Evolutionary conservation across 2,113 vertebrate genomes (phyloP), one percentile per base, ranked within the genome.

Genomic region (Amblyopsis rosae): DNA sequence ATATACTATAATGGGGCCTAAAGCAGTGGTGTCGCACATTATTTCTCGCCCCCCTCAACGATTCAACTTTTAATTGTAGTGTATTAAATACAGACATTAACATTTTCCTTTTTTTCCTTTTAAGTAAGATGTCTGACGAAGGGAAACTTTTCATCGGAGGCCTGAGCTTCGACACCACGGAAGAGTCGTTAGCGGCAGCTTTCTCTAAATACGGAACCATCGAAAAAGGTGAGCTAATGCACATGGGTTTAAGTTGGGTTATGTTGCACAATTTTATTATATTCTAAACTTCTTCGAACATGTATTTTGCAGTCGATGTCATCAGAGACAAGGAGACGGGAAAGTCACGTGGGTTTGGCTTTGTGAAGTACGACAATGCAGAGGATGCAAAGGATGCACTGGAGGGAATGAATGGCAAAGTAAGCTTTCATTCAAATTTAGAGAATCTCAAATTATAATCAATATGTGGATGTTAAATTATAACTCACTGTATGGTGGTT

Each of bases 341-440:
- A 65, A 91, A 92, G 26, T 99, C 98, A 4, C 92, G 98, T 61
- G 96, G 98, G 0, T 99, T 99, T 68, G 97, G 96, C 2, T 99
- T 99, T 48, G 97, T 99, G 50, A 99, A 98, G 9, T 99, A 96
- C 57, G 96, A 98, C 68, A 98, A 95, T 60, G 92, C 94, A 0
- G 98, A 99, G 0, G 98, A 99, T 7, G 97, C 98, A 0, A 99
- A 99, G 80, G 98, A 99, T 0, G 98, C 98, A 0, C 88, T 98
- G 93, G 94, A 96, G 50, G 98, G 93, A 61, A 99, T 99, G 98
- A 98, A 99, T 0, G 96, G 97, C 48, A 99, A 98, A 94, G 98
- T 99, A 82, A 88, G 85, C 3, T 59, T n/a, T 45, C 12, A 41
- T 59, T 4, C 26, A 26, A 26, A 26, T 26, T 2, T 0, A 26